Evolutionary conservation across 2,113 vertebrate genomes (phyloP), one percentile per base, ranked within the genome.

Genomic region (Romanogobio albipinnatus): DNA sequence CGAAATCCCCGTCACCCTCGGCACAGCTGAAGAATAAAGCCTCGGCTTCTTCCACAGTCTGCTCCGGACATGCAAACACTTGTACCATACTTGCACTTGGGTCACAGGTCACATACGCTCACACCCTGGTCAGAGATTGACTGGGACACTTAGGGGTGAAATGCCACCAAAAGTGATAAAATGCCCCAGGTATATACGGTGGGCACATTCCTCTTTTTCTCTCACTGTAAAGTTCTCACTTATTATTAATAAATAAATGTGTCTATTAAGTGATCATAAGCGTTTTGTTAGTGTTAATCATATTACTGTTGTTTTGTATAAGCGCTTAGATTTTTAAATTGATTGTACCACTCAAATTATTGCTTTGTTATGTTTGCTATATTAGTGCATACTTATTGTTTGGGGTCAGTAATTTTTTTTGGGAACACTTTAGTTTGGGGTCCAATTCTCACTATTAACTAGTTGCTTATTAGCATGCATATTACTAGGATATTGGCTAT

Each of bases 1-100:
- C 89, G 85, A 92, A 91, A 91, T 86, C 87, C 85, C 81, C 78
- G 77, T 91, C 88, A 88, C 88, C 89, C 90, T 61, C 59, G 89
- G 87, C 89, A 90, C 86, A 89, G 89, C 88, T 91, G 88, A 85
- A 81, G 81, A 47, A 87, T 77, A 4, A 45, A 81, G 81, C 64
- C 77, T 66, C 62, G 78, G 89, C 86, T 88, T 81, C 84, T 86
- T 56, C 53, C 53, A 19, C 17, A 22, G 53, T 56, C 53, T 22
- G 53, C 53, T 22, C 17, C 87, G 61, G 89, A 93, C 88, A 71
- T 24, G 88, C 73, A 81, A 71, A 22, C 58, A 90, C 81, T 87
- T 74, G 81, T 86, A 83, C 62, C 87, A 84, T 79, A 87, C 70
- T 86, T 81, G 75, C 51, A 83, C 74, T 5, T 19, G 10, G 73